phyloP scores from a whole-genome alignment of 2,888 invertebrate species.

The Meiosimyza decipiens region DNA sequence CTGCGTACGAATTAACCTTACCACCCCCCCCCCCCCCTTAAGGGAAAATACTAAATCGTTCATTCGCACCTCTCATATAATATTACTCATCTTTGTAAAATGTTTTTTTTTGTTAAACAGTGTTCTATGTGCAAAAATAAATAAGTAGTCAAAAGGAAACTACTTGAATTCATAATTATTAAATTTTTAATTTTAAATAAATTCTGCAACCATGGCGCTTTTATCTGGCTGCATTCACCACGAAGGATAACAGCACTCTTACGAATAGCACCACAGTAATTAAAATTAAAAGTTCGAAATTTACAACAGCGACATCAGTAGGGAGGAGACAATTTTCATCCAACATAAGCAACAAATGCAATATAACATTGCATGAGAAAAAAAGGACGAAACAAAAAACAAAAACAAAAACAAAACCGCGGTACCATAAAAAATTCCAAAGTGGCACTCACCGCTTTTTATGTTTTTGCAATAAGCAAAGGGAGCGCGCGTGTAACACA shows the following conservation, averaged over 20 bases:
- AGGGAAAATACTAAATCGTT: too few species aligned
- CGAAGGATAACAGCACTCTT: constrained; percentile 17
- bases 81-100: too few species aligned
- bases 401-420: too few species aligned
- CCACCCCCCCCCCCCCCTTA: too few species aligned
- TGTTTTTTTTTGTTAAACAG: too few species aligned
- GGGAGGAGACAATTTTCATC: not conserved
- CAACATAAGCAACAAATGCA: too few species aligned
- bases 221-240: not conserved
- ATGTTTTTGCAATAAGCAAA: not conserved
- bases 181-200: not conserved
- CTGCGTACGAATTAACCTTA: too few species aligned
- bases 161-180: not conserved
- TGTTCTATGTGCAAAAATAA: too few species aligned
- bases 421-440: constrained; percentile 21
- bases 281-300: constrained; percentile 30
- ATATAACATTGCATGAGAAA: too few species aligned
- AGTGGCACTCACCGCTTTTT: constrained; percentile 15
- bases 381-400: too few species aligned
- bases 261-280: constrained; percentile 3
- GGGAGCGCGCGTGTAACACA: not conserved
- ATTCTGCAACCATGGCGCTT: constrained; percentile 13
- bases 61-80: too few species aligned
- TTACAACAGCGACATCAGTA: constrained; percentile 5
- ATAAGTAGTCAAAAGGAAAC: too few species aligned